Percentiles rank a stretch among this genome's conserved stretches.
Conservation (phyloP, 2,888 invertebrate species). For the Raillietiella orientalis region DNA sequence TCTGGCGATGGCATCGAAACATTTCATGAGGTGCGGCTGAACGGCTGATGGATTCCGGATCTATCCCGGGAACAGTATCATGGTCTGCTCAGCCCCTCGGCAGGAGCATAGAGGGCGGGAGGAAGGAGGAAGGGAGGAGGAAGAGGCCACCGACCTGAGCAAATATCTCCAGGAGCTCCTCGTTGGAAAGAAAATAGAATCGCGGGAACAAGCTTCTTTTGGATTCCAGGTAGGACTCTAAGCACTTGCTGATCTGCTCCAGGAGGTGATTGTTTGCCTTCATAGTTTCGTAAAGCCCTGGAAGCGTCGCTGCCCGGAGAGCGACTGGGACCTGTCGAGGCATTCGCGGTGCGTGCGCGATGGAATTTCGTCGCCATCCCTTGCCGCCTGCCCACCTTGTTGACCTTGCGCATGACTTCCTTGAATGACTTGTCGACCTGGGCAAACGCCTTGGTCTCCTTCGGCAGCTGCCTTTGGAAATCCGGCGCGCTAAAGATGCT, state of each 20-base stretch:
- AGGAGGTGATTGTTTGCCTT: conserved; percentile 37
- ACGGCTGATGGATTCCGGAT: conserved; percentile 48
- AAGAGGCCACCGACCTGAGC: conserved; percentile 39
- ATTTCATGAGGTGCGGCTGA: conserved; percentile 60
- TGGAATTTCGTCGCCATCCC: no score
- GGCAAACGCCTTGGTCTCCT: conserved; percentile 19
- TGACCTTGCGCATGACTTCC: conserved; percentile 46
- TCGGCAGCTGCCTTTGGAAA: no score
- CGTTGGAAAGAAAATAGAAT: conserved; percentile 66
- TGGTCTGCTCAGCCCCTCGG: no score
- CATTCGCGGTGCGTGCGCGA: no score
- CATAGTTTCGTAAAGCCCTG: conserved; percentile 30
- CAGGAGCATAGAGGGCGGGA: no score
- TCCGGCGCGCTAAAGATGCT: no score
- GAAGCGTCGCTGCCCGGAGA: conserved; percentile 39
- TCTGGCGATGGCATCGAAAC: conserved; percentile 49
- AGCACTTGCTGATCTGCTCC: conserved; percentile 60
- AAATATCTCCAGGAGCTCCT: conserved; percentile 56
- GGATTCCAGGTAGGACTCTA: conserved; percentile 61
- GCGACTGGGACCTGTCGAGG: conserved; percentile 30
- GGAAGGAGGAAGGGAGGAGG: no score
- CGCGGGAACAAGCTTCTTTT: conserved; percentile 59
- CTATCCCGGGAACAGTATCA: no score
- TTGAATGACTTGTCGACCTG: conserved; percentile 69
- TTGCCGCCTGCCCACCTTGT: conserved; percentile 20